Evolutionary conservation across 2,113 vertebrate species (phyloP).

Genomic region (Diphyllodes magnificus): DNA sequence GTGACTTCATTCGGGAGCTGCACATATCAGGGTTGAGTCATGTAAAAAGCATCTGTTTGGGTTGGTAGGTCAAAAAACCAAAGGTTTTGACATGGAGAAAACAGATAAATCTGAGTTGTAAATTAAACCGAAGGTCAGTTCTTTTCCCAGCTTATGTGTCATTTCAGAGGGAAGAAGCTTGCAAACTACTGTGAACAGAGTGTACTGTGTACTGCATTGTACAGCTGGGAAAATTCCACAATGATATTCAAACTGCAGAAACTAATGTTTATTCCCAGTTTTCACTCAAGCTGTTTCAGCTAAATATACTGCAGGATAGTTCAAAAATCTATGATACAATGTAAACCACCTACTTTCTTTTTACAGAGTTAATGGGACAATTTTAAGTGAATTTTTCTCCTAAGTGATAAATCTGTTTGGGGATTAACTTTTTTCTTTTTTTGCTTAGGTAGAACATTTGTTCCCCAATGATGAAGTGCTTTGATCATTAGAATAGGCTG

Average conservation of each 20-base stretch:
- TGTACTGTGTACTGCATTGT: neutral
- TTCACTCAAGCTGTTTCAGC: neutral
- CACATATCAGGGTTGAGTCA: neutral
- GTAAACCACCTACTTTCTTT: neutral
- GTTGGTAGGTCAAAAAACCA: neutral
- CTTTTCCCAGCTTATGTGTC: neutral
- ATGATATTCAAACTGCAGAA: neutral
- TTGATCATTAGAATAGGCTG: constrained; percentile 50
- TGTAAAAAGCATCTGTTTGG: neutral
- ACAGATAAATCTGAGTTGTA: neutral
- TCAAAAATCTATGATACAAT: neutral
- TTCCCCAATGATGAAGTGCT: constrained; percentile 14
- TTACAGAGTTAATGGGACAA: neutral
- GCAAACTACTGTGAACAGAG: neutral
- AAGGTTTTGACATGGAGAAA: neutral
- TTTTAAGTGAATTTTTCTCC: constrained; percentile 23
- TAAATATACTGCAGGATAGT: neutral
- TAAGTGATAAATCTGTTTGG: neutral
- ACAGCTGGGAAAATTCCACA: constrained; percentile 2
- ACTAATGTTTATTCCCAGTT: constrained; percentile 11
- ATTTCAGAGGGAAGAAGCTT: neutral
- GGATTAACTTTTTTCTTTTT: neutral
- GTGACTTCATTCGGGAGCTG: neutral
- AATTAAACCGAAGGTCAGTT: neutral
- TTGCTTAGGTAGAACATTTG: constrained; percentile 36